Base-by-base conservation (phyloP, 2,888 invertebrate genomes). In the Chymomyza amoena region DNA sequence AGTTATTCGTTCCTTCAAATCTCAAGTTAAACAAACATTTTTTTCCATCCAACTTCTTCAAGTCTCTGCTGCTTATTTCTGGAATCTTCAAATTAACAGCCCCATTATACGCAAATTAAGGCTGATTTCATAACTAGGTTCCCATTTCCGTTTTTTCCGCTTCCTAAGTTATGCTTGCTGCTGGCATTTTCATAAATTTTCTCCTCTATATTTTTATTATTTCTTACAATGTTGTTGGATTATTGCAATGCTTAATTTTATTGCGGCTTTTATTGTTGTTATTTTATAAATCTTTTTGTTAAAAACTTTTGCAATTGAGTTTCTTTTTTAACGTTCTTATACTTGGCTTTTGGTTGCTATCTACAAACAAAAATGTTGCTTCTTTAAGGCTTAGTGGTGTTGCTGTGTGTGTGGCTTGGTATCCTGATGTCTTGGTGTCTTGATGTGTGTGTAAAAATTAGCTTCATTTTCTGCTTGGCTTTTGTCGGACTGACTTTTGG, bases 191-290 rank as follows among this genome's bases (percentile, higher is more conserved):
- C 9, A 3, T 16, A 59, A 32, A 60, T 66, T 70, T 51, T 50
- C 64, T 62, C 56, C 61, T 66, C 61, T 62, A 39, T 60, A 72
- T 39, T 61, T 59, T 66, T 62, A 65, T 65, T 20, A 61, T 65
- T 32, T 32, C 32, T 32, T 32, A 45, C 13, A 45, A 45, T 45
- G 10, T 45, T 45, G 39, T 84, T 81, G 76, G 73, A 82, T 81
- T 79, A 80, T 84, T 85, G 80, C 78, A 85, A 80, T 78, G 87
- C 81, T 85, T 85, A 85, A 85, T 85, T 85, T 85, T 85, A 85
- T 85, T 85, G 87, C 81, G 78, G 81, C 65, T 85, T 85, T 85
- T 87, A 85, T 81, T 85, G 74, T 85, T 85, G 84, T 85, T 79
- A 85, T 85, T 85, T 78, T 80, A 80, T 80, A 86, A 84, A 84